These are phyloP conservation scores for Ochotona princeps DNA, from an alignment of 2,113 vertebrate genomes.

Conservation along the genomic window DNA sequence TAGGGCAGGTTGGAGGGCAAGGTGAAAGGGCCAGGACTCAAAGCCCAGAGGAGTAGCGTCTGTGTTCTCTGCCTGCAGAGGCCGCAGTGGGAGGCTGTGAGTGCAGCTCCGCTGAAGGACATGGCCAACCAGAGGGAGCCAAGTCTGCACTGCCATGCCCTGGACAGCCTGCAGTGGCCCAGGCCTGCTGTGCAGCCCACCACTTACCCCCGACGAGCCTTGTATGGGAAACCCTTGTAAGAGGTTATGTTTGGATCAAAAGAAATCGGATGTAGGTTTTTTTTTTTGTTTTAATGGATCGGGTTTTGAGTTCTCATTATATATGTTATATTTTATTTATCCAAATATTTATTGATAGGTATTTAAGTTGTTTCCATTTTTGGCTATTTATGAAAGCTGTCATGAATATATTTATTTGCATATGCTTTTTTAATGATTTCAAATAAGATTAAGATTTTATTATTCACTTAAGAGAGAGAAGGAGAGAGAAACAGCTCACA, in stretches of 20 bases:
- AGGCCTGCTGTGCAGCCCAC: not conserved
- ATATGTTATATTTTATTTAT: conserved; percentile 1
- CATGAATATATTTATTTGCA: not conserved
- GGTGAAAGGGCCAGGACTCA: not conserved
- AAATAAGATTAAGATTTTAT: no score
- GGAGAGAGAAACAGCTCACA: no score
- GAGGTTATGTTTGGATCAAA: not conserved
- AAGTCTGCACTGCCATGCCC: not conserved
- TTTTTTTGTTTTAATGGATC: not conserved
- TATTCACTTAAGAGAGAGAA: no score
- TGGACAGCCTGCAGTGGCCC: not conserved
- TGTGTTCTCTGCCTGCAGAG: no score
- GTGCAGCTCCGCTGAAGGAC: not conserved
- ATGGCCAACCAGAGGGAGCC: not conserved
- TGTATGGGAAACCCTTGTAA: not conserved
- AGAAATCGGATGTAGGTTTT: not conserved
- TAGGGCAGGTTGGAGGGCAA: not conserved
- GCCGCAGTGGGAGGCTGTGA: no score
- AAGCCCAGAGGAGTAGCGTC: not conserved
- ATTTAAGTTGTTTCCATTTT: not conserved
- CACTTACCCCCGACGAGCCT: not conserved
- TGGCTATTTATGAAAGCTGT: not conserved
- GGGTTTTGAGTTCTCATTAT: not conserved
- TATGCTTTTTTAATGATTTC: no score
- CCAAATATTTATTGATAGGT: not conserved